Conservation (phyloP, 2,888 invertebrate genomes). For the Eupelmus urozonus region DNA sequence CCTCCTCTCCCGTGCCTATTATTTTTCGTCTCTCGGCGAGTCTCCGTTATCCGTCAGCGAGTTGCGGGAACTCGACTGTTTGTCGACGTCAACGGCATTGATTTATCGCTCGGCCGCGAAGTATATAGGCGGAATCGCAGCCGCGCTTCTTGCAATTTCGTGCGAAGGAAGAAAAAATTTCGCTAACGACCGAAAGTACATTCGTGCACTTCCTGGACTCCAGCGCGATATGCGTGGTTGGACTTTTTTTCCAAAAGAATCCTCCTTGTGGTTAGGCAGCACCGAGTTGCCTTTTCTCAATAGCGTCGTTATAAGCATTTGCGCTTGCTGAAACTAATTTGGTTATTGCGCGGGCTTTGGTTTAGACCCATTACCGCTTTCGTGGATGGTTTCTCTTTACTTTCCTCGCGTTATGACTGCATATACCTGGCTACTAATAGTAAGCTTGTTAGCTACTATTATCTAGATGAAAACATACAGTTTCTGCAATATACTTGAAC, state of each 20-base stretch:
- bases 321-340: no score
- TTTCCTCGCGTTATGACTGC: no score
- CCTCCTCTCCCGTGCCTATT: constrained; percentile 1
- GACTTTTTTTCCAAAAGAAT: not conserved
- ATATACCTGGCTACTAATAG: no score
- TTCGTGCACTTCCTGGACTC: no score
- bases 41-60: constrained; percentile 11
- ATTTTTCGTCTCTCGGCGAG: constrained; percentile 4
- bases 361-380: no score
- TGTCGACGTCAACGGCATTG: constrained; percentile 45
- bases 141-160: not conserved
- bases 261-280: no score
- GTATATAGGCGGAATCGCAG: constrained; percentile 24
- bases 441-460: no score
- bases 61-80: constrained; percentile 30
- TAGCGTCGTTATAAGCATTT: constrained; percentile 12
- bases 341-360: no score
- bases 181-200: constrained; percentile 31
- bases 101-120: constrained; percentile 25
- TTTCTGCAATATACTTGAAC: not conserved
- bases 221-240: not conserved
- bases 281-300: not conserved
- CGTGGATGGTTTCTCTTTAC: no score
- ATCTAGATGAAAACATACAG: not conserved
- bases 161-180: constrained; percentile 11